These are phyloP conservation scores for Pelecanus crispus DNA, from an alignment of 2,113 vertebrate species.

Conservation along the genomic window DNA sequence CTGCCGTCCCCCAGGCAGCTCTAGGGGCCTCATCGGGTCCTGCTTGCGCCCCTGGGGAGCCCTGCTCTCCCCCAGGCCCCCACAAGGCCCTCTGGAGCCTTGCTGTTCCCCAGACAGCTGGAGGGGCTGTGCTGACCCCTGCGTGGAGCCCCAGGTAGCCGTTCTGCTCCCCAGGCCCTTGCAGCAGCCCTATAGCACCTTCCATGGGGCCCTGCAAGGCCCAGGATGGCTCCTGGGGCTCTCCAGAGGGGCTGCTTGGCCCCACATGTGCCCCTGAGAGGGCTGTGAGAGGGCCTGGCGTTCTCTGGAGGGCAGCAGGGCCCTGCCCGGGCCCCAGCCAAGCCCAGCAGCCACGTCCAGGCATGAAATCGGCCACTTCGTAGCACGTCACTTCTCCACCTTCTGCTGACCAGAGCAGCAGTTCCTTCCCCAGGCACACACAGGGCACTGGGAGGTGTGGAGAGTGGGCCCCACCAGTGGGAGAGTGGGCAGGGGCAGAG, in stretches of 20 bases:
- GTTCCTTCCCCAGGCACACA: too few species aligned
- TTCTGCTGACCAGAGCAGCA: neutral
- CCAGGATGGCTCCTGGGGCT: neutral
- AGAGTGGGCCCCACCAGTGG: too few species aligned
- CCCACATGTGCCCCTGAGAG: neutral
- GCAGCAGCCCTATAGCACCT: neutral
- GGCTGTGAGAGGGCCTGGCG: neutral
- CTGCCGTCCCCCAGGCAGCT: neutral
- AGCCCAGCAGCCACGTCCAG: neutral
- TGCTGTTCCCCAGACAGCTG: too few species aligned
- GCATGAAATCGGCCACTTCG: neutral
- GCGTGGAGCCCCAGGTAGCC: neutral
- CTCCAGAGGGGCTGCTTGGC: neutral
- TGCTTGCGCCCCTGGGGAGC: neutral
- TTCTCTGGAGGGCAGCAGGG: neutral
- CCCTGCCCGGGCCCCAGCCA: neutral
- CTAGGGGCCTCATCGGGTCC: neutral
- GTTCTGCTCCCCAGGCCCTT: too few species aligned
- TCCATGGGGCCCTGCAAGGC: neutral
- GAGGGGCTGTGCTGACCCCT: too few species aligned
- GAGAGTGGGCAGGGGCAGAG: too few species aligned
- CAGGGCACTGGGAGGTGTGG: too few species aligned
- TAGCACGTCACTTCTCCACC: neutral
- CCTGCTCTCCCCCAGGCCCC: neutral
- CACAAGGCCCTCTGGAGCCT: neutral